Conservation (phyloP, 2,888 invertebrate genomes). For the Andrena trimmerana region DNA sequence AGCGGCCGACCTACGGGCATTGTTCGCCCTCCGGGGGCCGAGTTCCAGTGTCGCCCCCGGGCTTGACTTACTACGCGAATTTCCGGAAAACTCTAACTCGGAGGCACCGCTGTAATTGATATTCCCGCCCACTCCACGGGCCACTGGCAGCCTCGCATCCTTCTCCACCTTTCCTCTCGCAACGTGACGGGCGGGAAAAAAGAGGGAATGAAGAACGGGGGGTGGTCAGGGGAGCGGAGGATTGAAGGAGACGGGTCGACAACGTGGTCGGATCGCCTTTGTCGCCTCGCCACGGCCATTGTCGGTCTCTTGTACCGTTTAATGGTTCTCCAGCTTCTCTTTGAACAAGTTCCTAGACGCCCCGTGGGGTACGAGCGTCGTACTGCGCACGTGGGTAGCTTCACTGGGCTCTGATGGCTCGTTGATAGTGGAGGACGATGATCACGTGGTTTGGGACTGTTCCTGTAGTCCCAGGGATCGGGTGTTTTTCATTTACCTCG, state of each 20-base stretch:
- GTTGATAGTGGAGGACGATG: conserved; percentile 38
- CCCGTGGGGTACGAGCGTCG: conserved; percentile 31
- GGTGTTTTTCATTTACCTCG: conserved; percentile 1
- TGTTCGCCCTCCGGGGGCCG: conserved; percentile 76
- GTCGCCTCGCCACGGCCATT: conserved; percentile 61
- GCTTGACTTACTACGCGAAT: conserved; percentile 84
- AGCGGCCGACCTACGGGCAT: conserved; percentile 80
- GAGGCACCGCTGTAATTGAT: conserved; percentile 82
- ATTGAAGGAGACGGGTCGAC: conserved; percentile 9
- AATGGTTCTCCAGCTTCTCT: conserved; percentile 64
- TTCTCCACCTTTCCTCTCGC: conserved; percentile 2
- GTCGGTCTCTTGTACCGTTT: conserved; percentile 67
- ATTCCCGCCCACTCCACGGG: conserved; percentile 70
- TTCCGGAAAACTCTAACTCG: conserved; percentile 83
- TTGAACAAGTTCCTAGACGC: conserved; percentile 50
- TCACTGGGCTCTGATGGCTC: conserved; percentile 23
- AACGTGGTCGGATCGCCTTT: conserved; percentile 60
- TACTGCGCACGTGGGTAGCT: conserved; percentile 31
- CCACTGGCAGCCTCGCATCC: conserved; percentile 6
- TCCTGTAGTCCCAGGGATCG: neutral
- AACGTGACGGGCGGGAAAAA: conserved; percentile 1
- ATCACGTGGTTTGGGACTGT: neutral
- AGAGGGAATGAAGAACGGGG: conserved; percentile 34
- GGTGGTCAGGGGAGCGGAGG: neutral
- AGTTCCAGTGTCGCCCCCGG: conserved; percentile 77